Conservation (phyloP, 2,888 invertebrate genomes). For the Halictus ligatus region DNA sequence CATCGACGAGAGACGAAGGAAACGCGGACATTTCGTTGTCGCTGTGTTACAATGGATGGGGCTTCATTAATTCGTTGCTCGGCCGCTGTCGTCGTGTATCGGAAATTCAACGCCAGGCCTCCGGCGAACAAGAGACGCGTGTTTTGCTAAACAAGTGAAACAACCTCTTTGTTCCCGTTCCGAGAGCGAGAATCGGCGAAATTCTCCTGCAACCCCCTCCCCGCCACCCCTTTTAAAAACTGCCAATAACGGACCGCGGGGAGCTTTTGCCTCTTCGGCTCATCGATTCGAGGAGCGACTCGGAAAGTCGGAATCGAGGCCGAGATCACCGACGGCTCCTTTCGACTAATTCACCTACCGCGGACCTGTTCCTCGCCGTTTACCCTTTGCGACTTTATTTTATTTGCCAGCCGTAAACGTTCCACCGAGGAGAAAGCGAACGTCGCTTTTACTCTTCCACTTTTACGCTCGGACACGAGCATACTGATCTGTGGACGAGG, state of each 20-base stretch:
- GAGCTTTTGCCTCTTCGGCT: not conserved
- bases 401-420: not conserved
- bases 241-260: not conserved
- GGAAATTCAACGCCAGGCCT: constrained; percentile 9
- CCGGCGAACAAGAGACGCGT: constrained; percentile 6
- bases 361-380: not conserved
- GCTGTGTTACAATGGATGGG: not conserved
- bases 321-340: not conserved
- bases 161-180: constrained; percentile 2
- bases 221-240: not conserved
- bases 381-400: not conserved
- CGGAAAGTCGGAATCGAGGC: constrained; percentile 4
- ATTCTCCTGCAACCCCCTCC: not conserved
- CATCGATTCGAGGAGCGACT: not conserved
- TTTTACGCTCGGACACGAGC: not conserved
- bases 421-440: not conserved
- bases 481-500: not conserved
- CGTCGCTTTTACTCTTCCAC: not conserved
- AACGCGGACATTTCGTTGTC: not conserved
- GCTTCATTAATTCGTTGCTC: constrained; percentile 8
- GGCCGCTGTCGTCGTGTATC: not conserved
- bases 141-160: constrained; percentile 12
- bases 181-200: not conserved
- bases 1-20: not conserved
- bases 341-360: not conserved